phyloP scores from a whole-genome alignment of 2,797 vertebrate species.

The Uromys caudimaculatus region DNA sequence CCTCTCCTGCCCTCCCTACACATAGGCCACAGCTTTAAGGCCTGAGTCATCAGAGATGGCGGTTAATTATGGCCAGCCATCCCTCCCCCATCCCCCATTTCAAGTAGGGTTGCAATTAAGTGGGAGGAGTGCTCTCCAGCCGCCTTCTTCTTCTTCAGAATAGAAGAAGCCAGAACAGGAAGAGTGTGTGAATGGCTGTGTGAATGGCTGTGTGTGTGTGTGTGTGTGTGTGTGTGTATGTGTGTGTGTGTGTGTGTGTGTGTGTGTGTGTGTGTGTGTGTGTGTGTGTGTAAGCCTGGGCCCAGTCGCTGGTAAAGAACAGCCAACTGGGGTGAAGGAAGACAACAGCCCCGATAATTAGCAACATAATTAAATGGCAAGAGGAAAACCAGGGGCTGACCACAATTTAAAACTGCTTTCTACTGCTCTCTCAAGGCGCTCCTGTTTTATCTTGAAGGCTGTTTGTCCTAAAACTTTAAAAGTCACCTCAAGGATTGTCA shows the following conservation, averaged over 20 bases:
- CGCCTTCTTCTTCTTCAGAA: slow-evolving; percentile 1
- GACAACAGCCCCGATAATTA: not conserved
- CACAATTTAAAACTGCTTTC: not conserved
- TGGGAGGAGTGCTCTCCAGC: not conserved
- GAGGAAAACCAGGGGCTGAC: not conserved
- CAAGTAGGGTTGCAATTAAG: not conserved
- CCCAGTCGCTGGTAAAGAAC: not conserved
- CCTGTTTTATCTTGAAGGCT: not conserved
- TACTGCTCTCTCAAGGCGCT: not conserved
- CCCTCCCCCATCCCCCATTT: not conserved
- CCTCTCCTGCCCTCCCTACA: not conserved
- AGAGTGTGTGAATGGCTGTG: not conserved
- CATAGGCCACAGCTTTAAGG: not conserved
- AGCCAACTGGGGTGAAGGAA: not conserved
- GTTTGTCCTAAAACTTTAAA: slow-evolving; percentile 11
- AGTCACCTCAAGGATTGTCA: not conserved
- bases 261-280: not conserved
- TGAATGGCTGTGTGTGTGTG: too few species aligned
- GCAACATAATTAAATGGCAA: not conserved
- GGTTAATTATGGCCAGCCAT: not conserved
- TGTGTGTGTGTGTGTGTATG: too few species aligned
- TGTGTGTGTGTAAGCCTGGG: not conserved
- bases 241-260: not conserved
- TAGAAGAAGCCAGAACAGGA: not conserved
- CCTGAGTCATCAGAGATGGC: not conserved